Percentiles rank a stretch among this genome's conserved stretches.
These are phyloP conservation scores for Ptychoptera contaminata DNA, from an alignment of 2,888 invertebrate genomes.

Conservation along the genomic window DNA sequence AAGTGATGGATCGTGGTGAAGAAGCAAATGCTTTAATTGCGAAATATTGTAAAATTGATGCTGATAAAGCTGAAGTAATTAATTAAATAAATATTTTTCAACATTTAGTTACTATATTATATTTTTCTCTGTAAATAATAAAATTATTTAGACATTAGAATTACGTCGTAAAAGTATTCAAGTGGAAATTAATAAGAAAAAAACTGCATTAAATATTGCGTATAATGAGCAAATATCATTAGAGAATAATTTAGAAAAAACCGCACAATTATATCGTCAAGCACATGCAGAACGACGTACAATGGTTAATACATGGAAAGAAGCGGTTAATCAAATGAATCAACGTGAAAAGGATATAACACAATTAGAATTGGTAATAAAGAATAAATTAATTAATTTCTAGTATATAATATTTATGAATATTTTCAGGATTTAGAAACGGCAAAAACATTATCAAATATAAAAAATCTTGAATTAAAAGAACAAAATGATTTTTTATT, in stretches of 20 bases:
- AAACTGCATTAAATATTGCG: constrained; percentile 28
- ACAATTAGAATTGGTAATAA: constrained; percentile 27
- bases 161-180: constrained; percentile 35
- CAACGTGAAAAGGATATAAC: constrained; percentile 53
- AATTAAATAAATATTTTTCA: constrained; percentile 6
- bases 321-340: constrained; percentile 49
- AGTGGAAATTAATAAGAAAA: constrained; percentile 33
- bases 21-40: constrained; percentile 55
- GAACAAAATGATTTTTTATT: constrained; percentile 34
- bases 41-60: constrained; percentile 54
- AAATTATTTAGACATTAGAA: constrained; percentile 31
- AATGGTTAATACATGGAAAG: constrained; percentile 56
- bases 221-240: constrained; percentile 36
- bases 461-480: constrained; percentile 28
- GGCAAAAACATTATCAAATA: constrained; percentile 18
- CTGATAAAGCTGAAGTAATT: constrained; percentile 45
- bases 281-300: constrained; percentile 49
- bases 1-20: constrained; percentile 48
- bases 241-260: constrained; percentile 38
- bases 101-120: background rate
- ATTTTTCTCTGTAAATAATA: constrained; percentile 3
- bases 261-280: constrained; percentile 34
- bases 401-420: background rate
- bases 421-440: constrained; percentile 13
- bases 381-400: background rate